These are phyloP conservation scores for Acanthurus tractus DNA, from an alignment of 2,797 vertebrate genomes.

Conservation along the genomic window DNA sequence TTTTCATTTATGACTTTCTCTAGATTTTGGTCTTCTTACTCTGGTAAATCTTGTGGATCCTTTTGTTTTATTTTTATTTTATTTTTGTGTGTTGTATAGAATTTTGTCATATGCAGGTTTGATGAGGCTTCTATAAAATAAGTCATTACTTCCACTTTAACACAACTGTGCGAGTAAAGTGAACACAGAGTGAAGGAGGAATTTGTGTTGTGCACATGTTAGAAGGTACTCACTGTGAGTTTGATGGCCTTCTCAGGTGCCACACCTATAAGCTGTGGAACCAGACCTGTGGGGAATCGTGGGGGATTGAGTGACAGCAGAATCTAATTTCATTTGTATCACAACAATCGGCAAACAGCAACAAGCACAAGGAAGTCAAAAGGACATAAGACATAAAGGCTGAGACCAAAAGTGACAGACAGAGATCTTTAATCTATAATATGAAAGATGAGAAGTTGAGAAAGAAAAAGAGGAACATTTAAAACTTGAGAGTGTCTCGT, in stretches of 20 bases:
- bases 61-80: background rate
- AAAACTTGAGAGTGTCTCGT: background rate
- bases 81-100: background rate
- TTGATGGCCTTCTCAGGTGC: slow-evolving; percentile 99
- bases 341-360: slow-evolving; percentile 6
- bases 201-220: background rate
- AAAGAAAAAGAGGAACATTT: background rate
- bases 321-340: slow-evolving; percentile 14
- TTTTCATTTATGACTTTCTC: background rate
- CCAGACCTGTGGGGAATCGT: slow-evolving; percentile 89
- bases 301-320: slow-evolving; percentile 24
- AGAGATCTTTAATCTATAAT: background rate
- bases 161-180: background rate
- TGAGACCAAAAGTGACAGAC: background rate
- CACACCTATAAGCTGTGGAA: slow-evolving; percentile 98
- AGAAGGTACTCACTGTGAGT: slow-evolving; percentile 91
- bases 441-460: background rate
- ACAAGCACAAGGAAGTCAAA: background rate
- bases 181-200: too few relatives aligned
- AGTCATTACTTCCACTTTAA: background rate
- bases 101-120: background rate
- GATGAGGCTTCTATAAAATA: background rate
- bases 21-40: background rate
- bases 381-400: background rate
- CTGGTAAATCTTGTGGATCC: background rate